phyloP scores from a whole-genome alignment of 1,140 invertebrate genomes.

The Diorhabda elongata region DNA sequence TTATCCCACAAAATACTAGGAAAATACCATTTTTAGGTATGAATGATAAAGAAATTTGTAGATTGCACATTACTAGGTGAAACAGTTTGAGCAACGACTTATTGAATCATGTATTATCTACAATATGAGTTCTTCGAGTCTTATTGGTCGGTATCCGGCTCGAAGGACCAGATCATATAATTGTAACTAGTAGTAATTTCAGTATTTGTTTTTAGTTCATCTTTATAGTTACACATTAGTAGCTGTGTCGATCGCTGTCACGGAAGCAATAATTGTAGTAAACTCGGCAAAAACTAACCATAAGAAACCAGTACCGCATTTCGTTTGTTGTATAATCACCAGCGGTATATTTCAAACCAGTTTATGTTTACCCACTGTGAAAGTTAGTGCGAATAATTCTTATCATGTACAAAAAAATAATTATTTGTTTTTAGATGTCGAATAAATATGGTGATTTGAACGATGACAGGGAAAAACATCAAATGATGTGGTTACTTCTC shows the following conservation, averaged over 20 bases:
- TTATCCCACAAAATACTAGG: constrained; percentile 35
- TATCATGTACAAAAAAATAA: neutral
- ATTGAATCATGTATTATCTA: neutral
- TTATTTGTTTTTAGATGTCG: constrained; percentile 28
- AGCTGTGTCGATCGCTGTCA: constrained; percentile 28
- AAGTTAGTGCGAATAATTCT: constrained; percentile 29
- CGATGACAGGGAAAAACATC: constrained; percentile 27
- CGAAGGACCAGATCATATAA: too few relatives aligned
- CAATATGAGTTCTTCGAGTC: neutral
- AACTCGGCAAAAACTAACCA: constrained; percentile 36
- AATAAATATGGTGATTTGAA: constrained; percentile 38
- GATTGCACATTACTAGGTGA: neutral
- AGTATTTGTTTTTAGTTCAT: constrained; percentile 35
- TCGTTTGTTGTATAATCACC: constrained; percentile 31
- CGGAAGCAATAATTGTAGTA: constrained; percentile 37
- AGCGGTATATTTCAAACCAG: constrained; percentile 28
- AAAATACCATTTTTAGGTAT: constrained; percentile 41
- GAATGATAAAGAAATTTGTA: constrained; percentile 14
- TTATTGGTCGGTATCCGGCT: neutral
- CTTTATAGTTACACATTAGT: constrained; percentile 36
- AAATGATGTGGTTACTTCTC: constrained; percentile 36
- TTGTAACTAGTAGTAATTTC: constrained; percentile 2
- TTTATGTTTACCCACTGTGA: constrained; percentile 32
- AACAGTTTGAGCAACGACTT: neutral
- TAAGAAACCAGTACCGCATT: constrained; percentile 27